Evolutionary conservation across 2,888 invertebrate genomes (phyloP).

Genomic region (Heliconius hortense): DNA sequence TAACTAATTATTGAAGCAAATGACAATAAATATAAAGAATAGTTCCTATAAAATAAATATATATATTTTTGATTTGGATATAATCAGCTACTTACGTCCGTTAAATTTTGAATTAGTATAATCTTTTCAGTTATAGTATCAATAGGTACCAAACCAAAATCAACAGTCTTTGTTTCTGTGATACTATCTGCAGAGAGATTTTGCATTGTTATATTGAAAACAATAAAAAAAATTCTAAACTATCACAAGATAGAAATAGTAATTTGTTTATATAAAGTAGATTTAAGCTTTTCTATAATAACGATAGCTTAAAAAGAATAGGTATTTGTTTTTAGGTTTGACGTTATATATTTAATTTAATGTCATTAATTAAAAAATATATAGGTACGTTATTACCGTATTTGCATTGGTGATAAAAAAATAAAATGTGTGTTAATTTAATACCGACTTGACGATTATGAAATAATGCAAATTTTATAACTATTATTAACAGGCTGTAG

Average conservation of each 20-base stretch:
- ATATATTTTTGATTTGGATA: not conserved
- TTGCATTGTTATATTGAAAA: slow-evolving; percentile 38
- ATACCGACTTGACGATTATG: no score
- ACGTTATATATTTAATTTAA: not conserved
- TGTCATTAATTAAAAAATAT: not conserved
- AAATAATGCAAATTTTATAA: not conserved
- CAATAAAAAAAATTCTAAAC: not conserved
- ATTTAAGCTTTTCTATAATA: not conserved
- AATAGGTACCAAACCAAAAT: slow-evolving; percentile 67
- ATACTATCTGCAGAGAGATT: slow-evolving; percentile 55
- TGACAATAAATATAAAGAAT: not conserved
- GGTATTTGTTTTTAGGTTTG: not conserved
- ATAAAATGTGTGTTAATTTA: no score
- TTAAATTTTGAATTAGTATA: slow-evolving; percentile 58
- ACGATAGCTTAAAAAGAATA: not conserved
- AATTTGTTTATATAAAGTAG: not conserved
- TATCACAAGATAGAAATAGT: not conserved
- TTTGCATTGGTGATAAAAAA: no score
- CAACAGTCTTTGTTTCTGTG: slow-evolving; percentile 56
- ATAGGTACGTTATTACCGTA: no score
- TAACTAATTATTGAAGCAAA: not conserved
- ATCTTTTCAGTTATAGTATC: slow-evolving; percentile 60
- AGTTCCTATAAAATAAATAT: not conserved
- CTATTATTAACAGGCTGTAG: not conserved
- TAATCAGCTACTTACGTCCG: slow-evolving; percentile 52